A percentile compares a stretch with the other conserved stretches of the same genome.
Conservation (phyloP, 2,888 invertebrate species). For the Xiphydria camelus region DNA sequence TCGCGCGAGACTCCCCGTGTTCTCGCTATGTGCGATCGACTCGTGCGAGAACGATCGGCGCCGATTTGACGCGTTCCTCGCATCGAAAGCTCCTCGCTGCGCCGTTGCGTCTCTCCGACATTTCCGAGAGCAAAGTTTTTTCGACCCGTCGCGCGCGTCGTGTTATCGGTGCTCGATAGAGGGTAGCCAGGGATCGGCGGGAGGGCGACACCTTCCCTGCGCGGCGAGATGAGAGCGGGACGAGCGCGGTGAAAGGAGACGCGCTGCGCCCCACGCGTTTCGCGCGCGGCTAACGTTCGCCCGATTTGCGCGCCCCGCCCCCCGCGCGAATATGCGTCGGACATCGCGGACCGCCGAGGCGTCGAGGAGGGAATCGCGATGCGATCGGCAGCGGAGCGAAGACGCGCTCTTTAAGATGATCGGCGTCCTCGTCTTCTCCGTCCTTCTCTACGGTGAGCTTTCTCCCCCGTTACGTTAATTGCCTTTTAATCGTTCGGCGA, state of each 20-base stretch:
- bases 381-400: constrained; percentile 24
- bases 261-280: too few relatives aligned
- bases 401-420: constrained; percentile 35
- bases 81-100: neutral
- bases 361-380: constrained; percentile 37
- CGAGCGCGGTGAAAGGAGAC: too few relatives aligned
- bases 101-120: neutral
- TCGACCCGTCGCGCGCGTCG: neutral
- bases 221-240: too few relatives aligned
- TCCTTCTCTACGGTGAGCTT: constrained; percentile 45
- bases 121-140: neutral
- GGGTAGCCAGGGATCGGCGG: too few relatives aligned
- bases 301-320: too few relatives aligned
- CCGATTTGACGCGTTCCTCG: neutral
- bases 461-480: too few relatives aligned
- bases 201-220: too few relatives aligned
- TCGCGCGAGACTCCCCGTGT: neutral
- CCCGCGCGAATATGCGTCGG: constrained; percentile 49
- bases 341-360: constrained; percentile 39
- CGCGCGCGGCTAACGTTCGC: too few relatives aligned
- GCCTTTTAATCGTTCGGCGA: constrained; percentile 17
- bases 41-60: neutral
- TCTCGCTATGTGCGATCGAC: neutral
- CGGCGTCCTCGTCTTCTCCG: constrained; percentile 36
- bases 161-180: neutral